Evolutionary conservation across 2,888 invertebrate genomes (phyloP).

Genomic region (Mycalesis mineus): DNA sequence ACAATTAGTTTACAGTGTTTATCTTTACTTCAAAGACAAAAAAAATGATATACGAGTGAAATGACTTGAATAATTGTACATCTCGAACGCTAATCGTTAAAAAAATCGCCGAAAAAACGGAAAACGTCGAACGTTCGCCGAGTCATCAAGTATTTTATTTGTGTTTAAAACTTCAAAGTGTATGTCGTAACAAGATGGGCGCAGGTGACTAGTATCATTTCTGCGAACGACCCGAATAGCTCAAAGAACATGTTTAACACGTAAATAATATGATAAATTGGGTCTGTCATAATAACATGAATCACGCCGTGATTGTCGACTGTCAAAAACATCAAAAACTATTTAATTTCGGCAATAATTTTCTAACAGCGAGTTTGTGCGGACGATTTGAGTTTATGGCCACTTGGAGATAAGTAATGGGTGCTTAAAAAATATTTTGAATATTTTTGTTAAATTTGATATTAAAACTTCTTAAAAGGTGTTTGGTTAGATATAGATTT

Average conservation of each 20-base stretch:
- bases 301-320: conserved; percentile 9
- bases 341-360: conserved; percentile 7
- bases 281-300: conserved; percentile 24
- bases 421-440: background rate
- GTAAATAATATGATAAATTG: conserved; percentile 27
- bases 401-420: background rate
- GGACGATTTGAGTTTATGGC: background rate
- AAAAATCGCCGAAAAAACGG: conserved; percentile 2
- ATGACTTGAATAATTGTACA: no score
- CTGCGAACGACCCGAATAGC: conserved; percentile 18
- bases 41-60: no score
- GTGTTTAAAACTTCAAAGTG: conserved; percentile 22
- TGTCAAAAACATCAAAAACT: conserved; percentile 12
- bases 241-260: conserved; percentile 21
- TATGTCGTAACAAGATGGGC: conserved; percentile 5
- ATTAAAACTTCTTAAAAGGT: background rate
- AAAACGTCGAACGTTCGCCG: conserved; percentile 8
- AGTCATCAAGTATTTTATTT: conserved; percentile 7
- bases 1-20: no score
- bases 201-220: conserved; percentile 25
- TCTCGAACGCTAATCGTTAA: no score
- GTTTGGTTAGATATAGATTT: no score
- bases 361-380: background rate
- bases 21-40: no score
- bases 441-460: background rate